phyloP scores from a whole-genome alignment of 2,888 invertebrate genomes.

The Leptinotarsa juncta region DNA sequence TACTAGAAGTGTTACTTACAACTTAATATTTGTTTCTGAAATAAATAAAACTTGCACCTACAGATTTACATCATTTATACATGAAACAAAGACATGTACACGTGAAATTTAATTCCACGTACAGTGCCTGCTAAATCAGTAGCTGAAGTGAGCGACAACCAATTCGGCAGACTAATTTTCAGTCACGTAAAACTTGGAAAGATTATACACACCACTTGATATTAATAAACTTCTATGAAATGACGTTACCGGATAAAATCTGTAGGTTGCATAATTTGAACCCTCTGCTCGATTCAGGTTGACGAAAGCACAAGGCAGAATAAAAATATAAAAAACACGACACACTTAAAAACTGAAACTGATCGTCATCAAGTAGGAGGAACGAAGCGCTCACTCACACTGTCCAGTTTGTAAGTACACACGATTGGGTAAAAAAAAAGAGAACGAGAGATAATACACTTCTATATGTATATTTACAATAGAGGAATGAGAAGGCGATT shows the following conservation, averaged over 20 bases:
- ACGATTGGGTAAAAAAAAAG: conserved; percentile 51
- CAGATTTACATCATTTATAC: conserved; percentile 41
- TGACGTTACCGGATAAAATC: conserved; percentile 3
- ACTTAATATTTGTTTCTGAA: conserved; percentile 50
- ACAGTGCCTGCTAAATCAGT: not conserved
- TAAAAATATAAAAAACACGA: conserved; percentile 15
- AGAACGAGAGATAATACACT: conserved; percentile 56
- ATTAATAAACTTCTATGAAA: no score
- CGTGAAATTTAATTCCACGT: conserved; percentile 1
- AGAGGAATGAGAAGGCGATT: conserved; percentile 64
- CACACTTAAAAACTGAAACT: conserved; percentile 28
- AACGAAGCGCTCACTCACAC: conserved; percentile 49
- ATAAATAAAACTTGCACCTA: conserved; percentile 49
- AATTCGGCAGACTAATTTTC: not conserved
- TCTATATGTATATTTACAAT: conserved; percentile 62
- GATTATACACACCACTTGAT: no score
- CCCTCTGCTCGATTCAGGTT: not conserved
- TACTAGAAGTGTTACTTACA: conserved; percentile 57
- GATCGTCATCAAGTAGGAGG: conserved; percentile 32
- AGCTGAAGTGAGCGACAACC: conserved; percentile 4
- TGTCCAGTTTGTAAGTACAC: conserved; percentile 62
- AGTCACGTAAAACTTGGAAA: not conserved
- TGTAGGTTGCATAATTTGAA: not conserved
- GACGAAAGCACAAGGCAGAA: not conserved
- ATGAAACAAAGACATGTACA: conserved; percentile 26